phyloP scores from a whole-genome alignment of 2,797 vertebrate species.

The Mycteria americana region DNA sequence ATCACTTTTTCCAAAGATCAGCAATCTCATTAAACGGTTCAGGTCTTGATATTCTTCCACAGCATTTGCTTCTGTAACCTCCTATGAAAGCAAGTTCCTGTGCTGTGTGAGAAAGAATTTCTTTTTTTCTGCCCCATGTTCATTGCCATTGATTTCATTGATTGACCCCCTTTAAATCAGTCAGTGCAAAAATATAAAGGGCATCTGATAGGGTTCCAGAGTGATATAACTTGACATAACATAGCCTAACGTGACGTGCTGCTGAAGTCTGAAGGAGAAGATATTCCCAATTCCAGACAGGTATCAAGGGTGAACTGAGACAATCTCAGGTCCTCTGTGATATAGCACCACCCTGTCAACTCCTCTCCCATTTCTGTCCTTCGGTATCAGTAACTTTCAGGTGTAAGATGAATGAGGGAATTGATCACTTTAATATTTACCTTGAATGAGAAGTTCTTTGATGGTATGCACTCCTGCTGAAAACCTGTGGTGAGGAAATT shows the following conservation, averaged over 20 bases:
- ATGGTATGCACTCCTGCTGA: neutral
- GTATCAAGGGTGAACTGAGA: neutral
- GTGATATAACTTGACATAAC: neutral
- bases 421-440: neutral
- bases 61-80: neutral
- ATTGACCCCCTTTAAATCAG: constrained; percentile 24
- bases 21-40: neutral
- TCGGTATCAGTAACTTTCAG: neutral
- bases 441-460: neutral
- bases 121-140: neutral
- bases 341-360: neutral
- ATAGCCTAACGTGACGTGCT: neutral
- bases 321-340: neutral
- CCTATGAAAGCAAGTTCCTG: neutral
- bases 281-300: neutral
- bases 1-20: neutral
- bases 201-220: neutral
- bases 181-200: neutral
- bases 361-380: neutral
- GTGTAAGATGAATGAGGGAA: neutral
- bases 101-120: neutral
- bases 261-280: neutral
- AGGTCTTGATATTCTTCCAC: neutral
- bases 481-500: neutral
- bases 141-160: constrained; percentile 37